Evolutionary conservation across 2,113 vertebrate species (phyloP).

Genomic region (Sarotherodon lohbergeri): DNA sequence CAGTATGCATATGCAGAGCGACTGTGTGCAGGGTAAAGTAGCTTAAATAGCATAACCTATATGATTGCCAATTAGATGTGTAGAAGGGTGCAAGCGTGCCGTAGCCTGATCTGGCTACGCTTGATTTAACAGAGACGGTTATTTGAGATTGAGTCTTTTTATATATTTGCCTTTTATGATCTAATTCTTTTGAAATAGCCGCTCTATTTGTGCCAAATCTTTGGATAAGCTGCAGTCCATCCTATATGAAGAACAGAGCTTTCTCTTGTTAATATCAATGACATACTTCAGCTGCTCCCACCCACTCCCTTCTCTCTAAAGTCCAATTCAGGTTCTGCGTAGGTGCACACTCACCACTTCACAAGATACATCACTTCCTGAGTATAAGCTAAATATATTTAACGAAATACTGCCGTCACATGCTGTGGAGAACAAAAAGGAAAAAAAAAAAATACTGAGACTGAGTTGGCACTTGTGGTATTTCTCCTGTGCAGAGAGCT

Average conservation of each 20-base stretch:
- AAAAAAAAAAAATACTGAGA: neutral
- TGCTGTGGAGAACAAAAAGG: neutral
- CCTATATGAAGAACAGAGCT: neutral
- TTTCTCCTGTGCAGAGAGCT: conserved; percentile 36
- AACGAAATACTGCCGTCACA: conserved; percentile 6
- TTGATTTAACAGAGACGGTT: neutral
- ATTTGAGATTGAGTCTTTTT: neutral
- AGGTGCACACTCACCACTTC: neutral
- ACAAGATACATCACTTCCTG: conserved; percentile 10
- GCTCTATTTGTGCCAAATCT: neutral
- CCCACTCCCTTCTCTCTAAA: neutral
- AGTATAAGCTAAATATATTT: neutral
- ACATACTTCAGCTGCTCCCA: conserved; percentile 11
- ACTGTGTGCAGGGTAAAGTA: neutral
- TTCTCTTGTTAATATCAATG: conserved; percentile 5
- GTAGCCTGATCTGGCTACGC: neutral
- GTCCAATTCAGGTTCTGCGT: neutral
- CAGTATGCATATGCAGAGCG: neutral
- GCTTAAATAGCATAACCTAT: neutral
- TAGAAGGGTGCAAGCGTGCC: neutral
- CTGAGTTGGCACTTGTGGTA: conserved; percentile 12
- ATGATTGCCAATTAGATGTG: neutral
- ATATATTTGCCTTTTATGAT: neutral
- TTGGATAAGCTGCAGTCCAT: neutral
- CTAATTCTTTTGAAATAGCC: neutral